Evolutionary conservation across 2,113 vertebrate genomes (phyloP), one percentile per base, ranked within the genome.

Genomic region (Mustela nigripes): DNA sequence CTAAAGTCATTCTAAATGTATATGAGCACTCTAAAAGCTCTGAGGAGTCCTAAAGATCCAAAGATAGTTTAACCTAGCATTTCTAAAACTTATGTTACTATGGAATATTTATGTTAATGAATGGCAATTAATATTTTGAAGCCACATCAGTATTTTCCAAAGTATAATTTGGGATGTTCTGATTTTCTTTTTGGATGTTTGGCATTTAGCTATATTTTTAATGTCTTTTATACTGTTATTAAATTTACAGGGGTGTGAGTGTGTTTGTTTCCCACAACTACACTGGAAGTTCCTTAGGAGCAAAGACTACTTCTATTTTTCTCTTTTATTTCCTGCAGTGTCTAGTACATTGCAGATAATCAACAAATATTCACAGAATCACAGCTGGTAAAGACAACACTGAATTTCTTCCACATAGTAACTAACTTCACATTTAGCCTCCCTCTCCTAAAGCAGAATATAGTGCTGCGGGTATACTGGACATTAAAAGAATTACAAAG

Each of bases 181-280:
- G n/a, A 18, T 96, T 92, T 28, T 10, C 0, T 8, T 24, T 63
- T 76, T 90, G n/a, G 79, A 76, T 82, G 65, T n/a, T 63, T 74
- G 50, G 24, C 9, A 80, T 81, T 45, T 80, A 97, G n/a, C 21
- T 89, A 31, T 90, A 65, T 96, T 97, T 94, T 73, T 94, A 10
- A 39, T 76, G 83, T 4, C 24, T 97, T 93, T 86, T 76, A 91
- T 39, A 62, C 2, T 80, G 21, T 48, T 65, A 82, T 79, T 96
- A 80, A 71, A 89, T 80, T 56, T 92, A 89, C 4, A 79, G 11
- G 15, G 60, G 11, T 60, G 10, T 67, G 5, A 53, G 14, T 67
- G 5, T 81, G n/a, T 39, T n/a, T 96, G 48, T 39, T 60, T 89
- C 9, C 28, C 48, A 93, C 22, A 96, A 94, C 15, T 50, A 78